Base-by-base conservation (phyloP, 2,797 vertebrate genomes). In the Mycteria americana region DNA sequence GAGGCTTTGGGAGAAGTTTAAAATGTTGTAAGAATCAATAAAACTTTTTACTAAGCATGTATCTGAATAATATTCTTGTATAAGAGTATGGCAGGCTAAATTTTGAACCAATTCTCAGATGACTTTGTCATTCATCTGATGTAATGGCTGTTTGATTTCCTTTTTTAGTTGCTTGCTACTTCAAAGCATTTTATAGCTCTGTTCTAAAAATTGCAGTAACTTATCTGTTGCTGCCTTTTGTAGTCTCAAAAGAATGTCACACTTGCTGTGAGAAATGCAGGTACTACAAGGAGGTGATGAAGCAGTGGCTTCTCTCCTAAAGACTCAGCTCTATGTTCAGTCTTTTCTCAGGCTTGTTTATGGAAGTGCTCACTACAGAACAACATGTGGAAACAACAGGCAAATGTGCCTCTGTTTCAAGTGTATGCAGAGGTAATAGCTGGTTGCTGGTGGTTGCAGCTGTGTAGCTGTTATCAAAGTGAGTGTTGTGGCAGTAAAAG, bases 131-230 rank as follows among this genome's bases (percentile, higher is more conserved):
- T 78, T 89, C 28, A 68, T 67, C 35, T 94, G 62, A 81, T 82
- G n/a, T 78, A 92, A 81, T 75, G 45, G 39, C 12, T 89, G 35
- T 48, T 86, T 67, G 41, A 43, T 85, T 91, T 96, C 74, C 65
- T 91, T 93, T 92, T 92, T 87, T 75, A 96, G 92, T 72, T 94
- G 62, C 69, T 86, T 88, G 30, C 57, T 94, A 68, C 74, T 92
- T 92, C 57, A 75, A 84, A 87, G 70, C 28, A 31, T 75, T 80
- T 86, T 74, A 70, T 75, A 92, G 33, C 67, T 75, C 4, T 63
- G 33, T 67, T 91, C 65, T 87, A 75, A 91, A 87, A 85, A 89
- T 78, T 10, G 3, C 54, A 23, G 87, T 92, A 70, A 74, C 93
- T 96, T 86, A 63, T 91, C 65, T 91, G 15, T 78, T 92, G 81